Percentiles rank a stretch among this genome's conserved stretches.
Conservation (phyloP, 1,140 invertebrate genomes). For the Drosophila navojoa region DNA sequence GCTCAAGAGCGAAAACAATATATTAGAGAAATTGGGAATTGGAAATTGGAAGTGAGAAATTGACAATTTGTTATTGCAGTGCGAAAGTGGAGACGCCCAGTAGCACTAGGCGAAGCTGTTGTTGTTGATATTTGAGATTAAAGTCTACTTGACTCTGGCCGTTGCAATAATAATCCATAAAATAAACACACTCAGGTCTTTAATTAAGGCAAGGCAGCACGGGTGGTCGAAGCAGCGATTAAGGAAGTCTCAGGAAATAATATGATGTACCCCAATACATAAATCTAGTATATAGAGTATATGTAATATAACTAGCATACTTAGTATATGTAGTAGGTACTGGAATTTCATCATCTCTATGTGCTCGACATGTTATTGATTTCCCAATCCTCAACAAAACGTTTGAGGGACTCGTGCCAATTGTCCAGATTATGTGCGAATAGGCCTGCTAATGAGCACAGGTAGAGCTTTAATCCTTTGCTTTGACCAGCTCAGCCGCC, state of each 20-base stretch:
- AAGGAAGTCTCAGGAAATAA: not conserved
- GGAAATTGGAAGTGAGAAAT: conserved; percentile 4
- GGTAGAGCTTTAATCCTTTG: conserved; percentile 26
- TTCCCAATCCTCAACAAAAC: not conserved
- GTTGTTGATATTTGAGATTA: conserved; percentile 45
- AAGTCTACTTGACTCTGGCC: not conserved
- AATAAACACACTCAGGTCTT: conserved; percentile 3
- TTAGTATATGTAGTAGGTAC: too few relatives aligned
- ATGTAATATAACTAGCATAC: too few relatives aligned
- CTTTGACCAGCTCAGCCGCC: conserved; percentile 1
- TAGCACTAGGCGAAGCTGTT: conserved; percentile 31
- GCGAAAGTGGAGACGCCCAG: conserved; percentile 52
- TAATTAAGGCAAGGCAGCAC: conserved; percentile 10
- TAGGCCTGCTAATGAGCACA: not conserved
- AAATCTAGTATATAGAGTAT: too few relatives aligned
- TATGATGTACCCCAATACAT: too few relatives aligned
- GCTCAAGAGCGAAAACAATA: not conserved
- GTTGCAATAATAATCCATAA: not conserved
- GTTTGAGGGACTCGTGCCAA: not conserved
- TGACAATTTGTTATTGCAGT: conserved; percentile 17
- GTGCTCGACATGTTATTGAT: too few relatives aligned
- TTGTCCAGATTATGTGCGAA: conserved; percentile 12
- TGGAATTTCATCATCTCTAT: too few relatives aligned
- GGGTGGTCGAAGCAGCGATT: conserved; percentile 11
- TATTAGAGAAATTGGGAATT: not conserved